These are phyloP conservation scores for Oryzias sinensis DNA, from an alignment of 2,797 vertebrate genomes.

Conservation along the genomic window DNA sequence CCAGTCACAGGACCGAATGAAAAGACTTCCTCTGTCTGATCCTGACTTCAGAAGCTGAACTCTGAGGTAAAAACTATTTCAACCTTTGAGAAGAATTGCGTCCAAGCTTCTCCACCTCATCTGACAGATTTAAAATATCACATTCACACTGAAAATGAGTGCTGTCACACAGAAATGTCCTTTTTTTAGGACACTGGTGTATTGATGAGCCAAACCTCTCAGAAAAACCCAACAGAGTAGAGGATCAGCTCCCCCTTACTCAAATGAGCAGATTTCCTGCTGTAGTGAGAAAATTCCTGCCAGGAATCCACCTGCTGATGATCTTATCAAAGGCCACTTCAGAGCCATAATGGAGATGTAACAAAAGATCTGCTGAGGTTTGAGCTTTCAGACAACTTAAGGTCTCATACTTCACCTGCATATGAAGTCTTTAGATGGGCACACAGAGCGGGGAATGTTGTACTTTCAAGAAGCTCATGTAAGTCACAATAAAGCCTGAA, in stretches of 20 bases:
- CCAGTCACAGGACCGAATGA: not conserved
- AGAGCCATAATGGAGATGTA: not conserved
- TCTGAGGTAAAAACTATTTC: not conserved
- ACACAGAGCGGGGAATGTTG: not conserved
- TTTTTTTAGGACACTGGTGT: slow-evolving; percentile 14
- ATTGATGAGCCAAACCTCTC: slow-evolving; percentile 10
- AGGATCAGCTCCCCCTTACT: slow-evolving; percentile 18
- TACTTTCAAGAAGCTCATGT: not conserved
- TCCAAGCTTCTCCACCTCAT: slow-evolving; percentile 13
- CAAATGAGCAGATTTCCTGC: slow-evolving; percentile 14
- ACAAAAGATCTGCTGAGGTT: not conserved
- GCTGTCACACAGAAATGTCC: slow-evolving; percentile 3
- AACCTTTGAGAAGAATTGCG: not conserved
- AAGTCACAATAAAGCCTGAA: not conserved
- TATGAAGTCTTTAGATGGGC: no score
- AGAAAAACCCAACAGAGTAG: slow-evolving; percentile 4
- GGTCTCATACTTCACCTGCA: not conserved
- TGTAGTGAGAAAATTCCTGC: slow-evolving; percentile 4
- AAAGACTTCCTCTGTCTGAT: slow-evolving; percentile 8
- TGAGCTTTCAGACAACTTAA: not conserved
- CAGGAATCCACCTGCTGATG: not conserved
- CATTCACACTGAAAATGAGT: slow-evolving; percentile 15
- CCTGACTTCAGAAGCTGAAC: not conserved
- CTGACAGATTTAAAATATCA: slow-evolving; percentile 3
- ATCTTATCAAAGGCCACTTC: not conserved